Evolutionary conservation across 2,797 vertebrate genomes (phyloP).

Genomic region (Esox masquinongy): DNA sequence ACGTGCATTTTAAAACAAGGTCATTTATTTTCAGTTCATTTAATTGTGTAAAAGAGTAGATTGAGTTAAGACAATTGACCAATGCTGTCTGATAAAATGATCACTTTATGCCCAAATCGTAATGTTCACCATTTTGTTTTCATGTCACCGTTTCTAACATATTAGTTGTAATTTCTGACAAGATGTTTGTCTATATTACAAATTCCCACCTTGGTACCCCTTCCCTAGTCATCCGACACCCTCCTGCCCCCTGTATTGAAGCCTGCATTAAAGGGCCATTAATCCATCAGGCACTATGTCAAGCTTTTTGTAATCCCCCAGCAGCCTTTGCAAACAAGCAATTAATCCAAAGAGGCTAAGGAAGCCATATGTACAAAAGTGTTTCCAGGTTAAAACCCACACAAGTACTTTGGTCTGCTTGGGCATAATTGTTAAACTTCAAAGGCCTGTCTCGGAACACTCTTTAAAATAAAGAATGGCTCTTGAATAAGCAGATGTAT

Average conservation of each 20-base stretch:
- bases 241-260: slow-evolving; percentile 42
- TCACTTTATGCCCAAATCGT: too few species aligned
- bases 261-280: slow-evolving; percentile 48
- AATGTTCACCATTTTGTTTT: too few species aligned
- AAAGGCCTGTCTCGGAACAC: not conserved
- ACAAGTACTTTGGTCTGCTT: not conserved
- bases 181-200: too few species aligned
- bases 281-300: slow-evolving; percentile 57
- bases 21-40: not conserved
- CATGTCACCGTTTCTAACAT: too few species aligned
- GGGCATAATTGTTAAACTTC: not conserved
- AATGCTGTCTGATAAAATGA: too few species aligned
- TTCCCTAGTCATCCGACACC: too few species aligned
- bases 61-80: not conserved
- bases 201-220: too few species aligned
- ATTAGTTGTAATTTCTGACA: too few species aligned
- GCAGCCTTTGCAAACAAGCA: slow-evolving; percentile 52
- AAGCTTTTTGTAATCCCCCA: slow-evolving; percentile 62
- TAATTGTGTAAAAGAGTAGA: not conserved
- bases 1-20: not conserved
- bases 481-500: not conserved
- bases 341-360: slow-evolving; percentile 51
- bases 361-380: slow-evolving; percentile 29
- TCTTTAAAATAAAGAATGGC: not conserved
- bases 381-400: not conserved